Evolutionary conservation across 1,140 invertebrate genomes (phyloP).

Genomic region (Centruroides vittatus): DNA sequence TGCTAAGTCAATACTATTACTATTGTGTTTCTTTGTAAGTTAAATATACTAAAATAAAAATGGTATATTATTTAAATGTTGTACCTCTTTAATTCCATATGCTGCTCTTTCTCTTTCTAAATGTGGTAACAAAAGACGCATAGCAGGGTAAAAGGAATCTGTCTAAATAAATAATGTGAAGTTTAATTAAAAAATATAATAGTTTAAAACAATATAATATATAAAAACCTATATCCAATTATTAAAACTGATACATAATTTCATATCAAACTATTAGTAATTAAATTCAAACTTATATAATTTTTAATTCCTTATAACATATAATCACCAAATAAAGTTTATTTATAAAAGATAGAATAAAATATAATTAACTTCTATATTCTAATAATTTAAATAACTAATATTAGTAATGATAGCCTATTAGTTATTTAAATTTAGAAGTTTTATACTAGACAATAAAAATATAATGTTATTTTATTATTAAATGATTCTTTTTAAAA

Average conservation of each 20-base stretch:
- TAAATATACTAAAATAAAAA: too few relatives aligned
- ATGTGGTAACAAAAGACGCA: constrained; percentile 54
- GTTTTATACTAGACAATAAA: too few relatives aligned
- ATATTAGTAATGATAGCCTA: too few relatives aligned
- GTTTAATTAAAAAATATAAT: neutral
- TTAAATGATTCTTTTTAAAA: too few relatives aligned
- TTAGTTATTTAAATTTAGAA: too few relatives aligned
- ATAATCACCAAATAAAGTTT: constrained; percentile 16
- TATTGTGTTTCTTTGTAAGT: too few relatives aligned
- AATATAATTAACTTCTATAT: too few relatives aligned
- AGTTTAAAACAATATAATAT: neutral
- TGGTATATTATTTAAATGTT: too few relatives aligned
- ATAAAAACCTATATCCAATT: neutral
- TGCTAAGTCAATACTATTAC: too few relatives aligned
- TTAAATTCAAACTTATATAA: neutral
- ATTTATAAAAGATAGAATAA: neutral
- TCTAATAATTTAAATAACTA: too few relatives aligned
- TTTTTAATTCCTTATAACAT: neutral
- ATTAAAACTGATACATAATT: neutral
- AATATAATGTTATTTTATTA: too few relatives aligned
- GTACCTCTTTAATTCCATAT: constrained; percentile 46
- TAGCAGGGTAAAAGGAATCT: constrained; percentile 48
- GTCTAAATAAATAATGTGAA: constrained; percentile 20
- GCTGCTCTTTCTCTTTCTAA: constrained; percentile 45
- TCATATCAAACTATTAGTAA: neutral